Evolutionary conservation across 2,797 vertebrate genomes (phyloP), one percentile per base, ranked within the genome.

Genomic region (Sarcoramphus papa): DNA sequence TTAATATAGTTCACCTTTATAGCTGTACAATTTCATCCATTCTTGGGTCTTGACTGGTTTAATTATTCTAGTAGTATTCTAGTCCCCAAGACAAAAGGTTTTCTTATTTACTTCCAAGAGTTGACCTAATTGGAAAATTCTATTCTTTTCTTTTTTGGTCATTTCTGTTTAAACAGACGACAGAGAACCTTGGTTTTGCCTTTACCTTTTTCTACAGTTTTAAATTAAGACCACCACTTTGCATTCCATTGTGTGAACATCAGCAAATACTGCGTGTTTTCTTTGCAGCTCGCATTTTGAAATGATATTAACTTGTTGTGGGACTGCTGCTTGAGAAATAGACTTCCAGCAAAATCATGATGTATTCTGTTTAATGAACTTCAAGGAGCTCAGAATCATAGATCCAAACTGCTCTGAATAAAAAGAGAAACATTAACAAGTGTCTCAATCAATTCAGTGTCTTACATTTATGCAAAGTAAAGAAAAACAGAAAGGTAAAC

Each of bases 351-450:
- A 94, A 95, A 87, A 92, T 84, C 22, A 6, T 88, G 89, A 73
- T 90, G 4, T 63, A 56, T 94, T 92, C 93, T 95, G 54, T 93
- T 94, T 88, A 96, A 91, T 90, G 91, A 90, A 88, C 57, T 91
- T 93, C 62, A 84, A 67, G 87, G 79, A 81, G 10, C 59, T 84
- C 43, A 37, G 87, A 84, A 92, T 88, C 18, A 22, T 35, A 91
- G 33, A 88, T 56, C 14, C 15, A 91, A 90, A 95, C 24, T 2
- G 6, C 74, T 86, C 28, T 57, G 56, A 77, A 88, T 59, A 91
- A 79, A 54, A 91, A 75, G 18, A 80, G 56, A 73, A 93, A n/a
- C 2, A 4, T 53, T 67, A 76, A 78, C 57, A 65, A 80, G n/a
- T 54, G 14, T 68, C 50, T 85, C 75, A 43, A 8, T 85, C 33